Evolutionary conservation across 2,888 invertebrate genomes (phyloP), one percentile per base, ranked within the genome.

Genomic region (Automeris io): DNA sequence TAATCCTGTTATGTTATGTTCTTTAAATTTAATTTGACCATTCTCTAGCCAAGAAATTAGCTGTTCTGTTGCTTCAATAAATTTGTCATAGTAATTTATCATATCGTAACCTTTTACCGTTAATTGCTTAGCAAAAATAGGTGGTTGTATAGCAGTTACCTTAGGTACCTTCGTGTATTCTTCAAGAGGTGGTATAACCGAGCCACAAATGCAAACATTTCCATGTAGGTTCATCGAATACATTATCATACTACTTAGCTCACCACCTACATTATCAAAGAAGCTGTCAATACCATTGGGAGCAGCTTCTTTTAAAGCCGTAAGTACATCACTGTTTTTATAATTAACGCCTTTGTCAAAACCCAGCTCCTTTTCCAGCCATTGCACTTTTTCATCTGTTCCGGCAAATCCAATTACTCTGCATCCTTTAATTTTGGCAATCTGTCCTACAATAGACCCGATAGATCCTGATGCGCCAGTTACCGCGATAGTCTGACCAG

Each of bases 391-490:
- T 11, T 86, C 88, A 43, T 90, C 88, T 1, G 88, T 78, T 2
- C 91, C 91, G 11, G 90, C 87, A 46, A 90, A 88, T 1, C 91
- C 40, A 11, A 37, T 6, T 13, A 32, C 33, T 88, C 11, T 25
- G 12, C 25, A 25, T 6, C 25, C 25, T 25, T 25, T 91, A 1
- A 88, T 82, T 64, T 91, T 91, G 1, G 88, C 91, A 43, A 92
- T 89, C 70, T 92, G 91, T 4, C 91, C 91, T 2, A 91, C 91
- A 18, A 88, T 70, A 50, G 83, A 88, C n/a, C 92, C 92, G 11
- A 92, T 91, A 22, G 91, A 91, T 23, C 92, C 92, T 2, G 90
- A 91, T n/a, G 91, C 92, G 4, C 88, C 88, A 24, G 85, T 88
- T 2, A 92, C 87, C 5, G 91, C 88, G 1, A 92, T 82, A 1